Evolutionary conservation across 2,113 vertebrate genomes (phyloP).

Genomic region (Eudyptes chrysolophus): DNA sequence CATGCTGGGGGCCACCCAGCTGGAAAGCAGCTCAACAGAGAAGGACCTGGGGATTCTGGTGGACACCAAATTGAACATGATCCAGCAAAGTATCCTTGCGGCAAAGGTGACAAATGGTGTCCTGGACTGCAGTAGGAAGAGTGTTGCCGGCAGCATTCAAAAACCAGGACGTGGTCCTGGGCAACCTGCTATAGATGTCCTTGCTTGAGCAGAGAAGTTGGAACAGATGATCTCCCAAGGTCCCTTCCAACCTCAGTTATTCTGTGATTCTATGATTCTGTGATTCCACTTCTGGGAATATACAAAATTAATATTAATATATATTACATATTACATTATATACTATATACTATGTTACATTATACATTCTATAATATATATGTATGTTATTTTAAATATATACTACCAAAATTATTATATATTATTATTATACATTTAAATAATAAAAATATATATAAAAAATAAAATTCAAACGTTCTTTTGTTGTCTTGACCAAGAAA

Average conservation of each 20-base stretch:
- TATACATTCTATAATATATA: not conserved
- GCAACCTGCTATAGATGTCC: not conserved
- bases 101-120: not conserved
- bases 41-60: not conserved
- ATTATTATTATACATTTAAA: not conserved
- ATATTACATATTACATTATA: not conserved
- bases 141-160: not conserved
- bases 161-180: not conserved
- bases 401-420: not conserved
- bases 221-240: not conserved
- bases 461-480: not conserved
- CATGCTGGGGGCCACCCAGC: not conserved
- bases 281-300: not conserved
- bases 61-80: not conserved
- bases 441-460: rapidly evolving
- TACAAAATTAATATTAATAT: not conserved
- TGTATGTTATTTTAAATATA: not conserved
- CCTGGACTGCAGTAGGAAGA: not conserved
- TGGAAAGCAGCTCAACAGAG: not conserved
- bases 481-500: not conserved
- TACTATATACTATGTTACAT: not conserved
- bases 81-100: not conserved
- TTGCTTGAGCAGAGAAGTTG: not conserved
- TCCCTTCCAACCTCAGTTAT: not conserved
- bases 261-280: not conserved